Evolutionary conservation across 2,888 invertebrate species (phyloP).

Genomic region (Dolichomitus sp.): DNA sequence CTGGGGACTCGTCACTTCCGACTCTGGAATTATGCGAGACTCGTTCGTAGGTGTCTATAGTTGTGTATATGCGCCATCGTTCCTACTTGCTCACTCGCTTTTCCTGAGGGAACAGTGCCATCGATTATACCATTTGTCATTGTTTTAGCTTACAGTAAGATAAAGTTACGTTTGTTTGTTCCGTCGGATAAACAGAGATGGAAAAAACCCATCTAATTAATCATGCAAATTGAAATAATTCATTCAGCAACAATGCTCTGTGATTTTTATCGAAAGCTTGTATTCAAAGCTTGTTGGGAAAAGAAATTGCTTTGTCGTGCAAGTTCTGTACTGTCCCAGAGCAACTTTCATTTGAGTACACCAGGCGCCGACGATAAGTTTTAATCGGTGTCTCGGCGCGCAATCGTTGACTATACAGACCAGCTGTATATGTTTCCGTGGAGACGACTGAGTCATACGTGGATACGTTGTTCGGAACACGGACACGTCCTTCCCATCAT

Average conservation of each 20-base stretch:
- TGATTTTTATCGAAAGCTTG: neutral
- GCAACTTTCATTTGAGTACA: slow-evolving; percentile 3
- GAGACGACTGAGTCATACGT: slow-evolving; percentile 2
- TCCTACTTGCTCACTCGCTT: slow-evolving; percentile 19
- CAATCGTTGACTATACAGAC: slow-evolving; percentile 14
- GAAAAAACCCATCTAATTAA: neutral
- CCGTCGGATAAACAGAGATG: neutral
- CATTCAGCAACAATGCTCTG: neutral
- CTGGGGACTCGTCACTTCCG: slow-evolving; percentile 60
- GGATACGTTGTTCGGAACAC: slow-evolving; percentile 21
- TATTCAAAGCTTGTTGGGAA: neutral
- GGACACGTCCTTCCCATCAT: slow-evolving; percentile 36
- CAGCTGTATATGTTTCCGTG: slow-evolving; percentile 1
- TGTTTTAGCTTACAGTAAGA: slow-evolving; percentile 31
- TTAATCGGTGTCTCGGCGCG: slow-evolving; percentile 33
- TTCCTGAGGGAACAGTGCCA: slow-evolving; percentile 34
- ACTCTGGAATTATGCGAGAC: slow-evolving; percentile 59
- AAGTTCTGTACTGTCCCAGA: neutral
- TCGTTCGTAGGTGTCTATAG: slow-evolving; percentile 30
- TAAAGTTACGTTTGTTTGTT: slow-evolving; percentile 11
- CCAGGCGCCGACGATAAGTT: slow-evolving; percentile 34
- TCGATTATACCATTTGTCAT: slow-evolving; percentile 44
- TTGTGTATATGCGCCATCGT: slow-evolving; percentile 14
- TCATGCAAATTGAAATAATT: neutral
- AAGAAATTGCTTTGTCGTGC: no score